Percentiles rank a stretch among this genome's conserved stretches.
These are phyloP conservation scores for Drosophila sp. DNA, from an alignment of 1,140 invertebrate species.

Conservation along the genomic window DNA sequence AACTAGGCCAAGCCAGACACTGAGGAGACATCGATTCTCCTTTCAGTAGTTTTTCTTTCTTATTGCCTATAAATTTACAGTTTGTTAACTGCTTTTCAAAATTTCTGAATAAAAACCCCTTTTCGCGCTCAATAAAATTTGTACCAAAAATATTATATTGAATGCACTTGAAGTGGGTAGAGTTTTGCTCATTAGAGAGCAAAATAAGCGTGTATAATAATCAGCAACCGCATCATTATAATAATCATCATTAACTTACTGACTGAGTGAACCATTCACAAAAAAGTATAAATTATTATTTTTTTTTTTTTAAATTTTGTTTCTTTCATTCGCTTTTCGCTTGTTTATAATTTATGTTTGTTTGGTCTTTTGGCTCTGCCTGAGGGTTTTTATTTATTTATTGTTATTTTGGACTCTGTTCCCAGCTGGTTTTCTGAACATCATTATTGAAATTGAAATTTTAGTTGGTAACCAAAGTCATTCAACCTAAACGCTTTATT, in stretches of 20 bases:
- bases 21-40: slow-evolving; percentile 26
- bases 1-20: slow-evolving; percentile 68
- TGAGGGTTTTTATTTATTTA: slow-evolving; percentile 17
- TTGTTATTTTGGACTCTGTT: slow-evolving; percentile 16
- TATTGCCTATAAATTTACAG: slow-evolving; percentile 9
- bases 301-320: slow-evolving; percentile 18
- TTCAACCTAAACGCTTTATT: slow-evolving; percentile 68
- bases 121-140: slow-evolving; percentile 54
- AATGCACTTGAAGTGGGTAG: slow-evolving; percentile 11
- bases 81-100: slow-evolving; percentile 14
- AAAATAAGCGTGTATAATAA: slow-evolving; percentile 64
- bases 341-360: slow-evolving; percentile 49
- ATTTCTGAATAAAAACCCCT: slow-evolving; percentile 30
- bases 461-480: slow-evolving; percentile 61
- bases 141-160: slow-evolving; percentile 26
- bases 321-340: slow-evolving; percentile 40
- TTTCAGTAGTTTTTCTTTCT: slow-evolving; percentile 12
- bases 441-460: slow-evolving; percentile 74
- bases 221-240: slow-evolving; percentile 59
- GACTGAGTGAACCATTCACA: slow-evolving; percentile 61
- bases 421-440: slow-evolving; percentile 25
- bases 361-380: slow-evolving; percentile 33
- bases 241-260: slow-evolving; percentile 74
- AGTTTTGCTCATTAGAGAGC: slow-evolving; percentile 52
- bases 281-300: slow-evolving; percentile 10